phyloP scores from a whole-genome alignment of 2,888 invertebrate species.

The Onthophagus sagittarius region DNA sequence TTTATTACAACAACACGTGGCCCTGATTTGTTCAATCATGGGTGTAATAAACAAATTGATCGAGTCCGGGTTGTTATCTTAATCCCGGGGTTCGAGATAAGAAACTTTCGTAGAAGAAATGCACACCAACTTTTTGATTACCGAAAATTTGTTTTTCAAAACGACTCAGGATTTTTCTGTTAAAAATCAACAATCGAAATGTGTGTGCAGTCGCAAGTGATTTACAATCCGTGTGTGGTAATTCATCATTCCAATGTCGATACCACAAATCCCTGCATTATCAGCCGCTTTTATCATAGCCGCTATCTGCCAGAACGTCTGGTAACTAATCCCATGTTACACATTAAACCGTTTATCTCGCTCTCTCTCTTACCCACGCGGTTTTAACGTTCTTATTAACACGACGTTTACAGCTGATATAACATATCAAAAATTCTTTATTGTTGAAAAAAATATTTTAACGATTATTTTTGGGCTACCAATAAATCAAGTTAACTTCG shows the following conservation, averaged over 20 bases:
- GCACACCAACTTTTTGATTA: too few species aligned
- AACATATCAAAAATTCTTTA: conserved; percentile 1
- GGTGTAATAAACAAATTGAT: not conserved
- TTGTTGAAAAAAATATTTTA: not conserved
- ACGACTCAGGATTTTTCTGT: not conserved
- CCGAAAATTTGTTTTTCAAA: not conserved
- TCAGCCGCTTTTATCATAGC: conserved; percentile 44
- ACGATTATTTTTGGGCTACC: not conserved
- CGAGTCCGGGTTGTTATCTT: not conserved
- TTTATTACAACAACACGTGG: conserved; percentile 27
- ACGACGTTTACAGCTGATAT: conserved; percentile 9
- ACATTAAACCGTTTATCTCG: conserved; percentile 24
- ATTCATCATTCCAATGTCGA: conserved; percentile 50
- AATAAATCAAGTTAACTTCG: not conserved
- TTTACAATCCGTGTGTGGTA: conserved; percentile 49
- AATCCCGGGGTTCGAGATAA: not conserved
- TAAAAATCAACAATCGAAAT: conserved; percentile 40
- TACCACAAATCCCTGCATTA: conserved; percentile 50
- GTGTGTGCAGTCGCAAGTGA: conserved; percentile 46
- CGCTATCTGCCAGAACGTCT: conserved; percentile 46
- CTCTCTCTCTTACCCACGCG: not conserved
- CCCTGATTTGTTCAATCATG: conserved; percentile 5
- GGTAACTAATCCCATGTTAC: conserved; percentile 42
- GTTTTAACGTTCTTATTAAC: not conserved
- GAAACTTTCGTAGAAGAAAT: not conserved